Evolutionary conservation across 2,113 vertebrate genomes (phyloP).

Genomic region (Ailurus styani): DNA sequence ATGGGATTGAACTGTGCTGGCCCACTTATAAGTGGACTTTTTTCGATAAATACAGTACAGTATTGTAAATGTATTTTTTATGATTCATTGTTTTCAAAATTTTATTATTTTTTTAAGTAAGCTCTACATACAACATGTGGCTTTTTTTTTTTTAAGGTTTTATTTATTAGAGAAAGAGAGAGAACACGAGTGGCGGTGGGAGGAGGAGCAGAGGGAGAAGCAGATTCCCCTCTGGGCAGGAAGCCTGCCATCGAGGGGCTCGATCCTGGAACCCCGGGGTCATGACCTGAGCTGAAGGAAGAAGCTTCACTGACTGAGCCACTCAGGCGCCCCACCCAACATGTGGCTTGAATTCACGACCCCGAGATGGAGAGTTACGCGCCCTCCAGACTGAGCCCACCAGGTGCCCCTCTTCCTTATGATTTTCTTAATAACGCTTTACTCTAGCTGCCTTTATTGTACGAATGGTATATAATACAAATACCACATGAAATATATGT

Average conservation of each 20-base stretch:
- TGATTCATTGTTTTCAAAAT: neutral
- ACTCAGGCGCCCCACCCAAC: neutral
- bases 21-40: neutral
- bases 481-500: neutral
- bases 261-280: neutral
- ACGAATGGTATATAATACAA: neutral
- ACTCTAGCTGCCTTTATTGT: neutral
- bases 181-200: neutral
- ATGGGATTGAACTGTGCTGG: neutral
- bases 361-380: neutral
- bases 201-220: neutral
- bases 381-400: neutral
- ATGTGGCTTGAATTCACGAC: neutral
- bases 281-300: neutral
- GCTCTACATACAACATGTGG: neutral
- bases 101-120: neutral
- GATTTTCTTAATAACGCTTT: neutral
- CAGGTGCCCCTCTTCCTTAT: neutral
- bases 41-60: neutral
- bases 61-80: neutral
- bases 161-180: neutral
- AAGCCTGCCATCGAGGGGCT: neutral
- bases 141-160: too few species aligned
- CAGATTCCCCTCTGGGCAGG: neutral
- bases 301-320: neutral